Evolutionary conservation across 2,888 invertebrate species (phyloP), one percentile per base, ranked within the genome.

Genomic region (Lypha dubia): DNA sequence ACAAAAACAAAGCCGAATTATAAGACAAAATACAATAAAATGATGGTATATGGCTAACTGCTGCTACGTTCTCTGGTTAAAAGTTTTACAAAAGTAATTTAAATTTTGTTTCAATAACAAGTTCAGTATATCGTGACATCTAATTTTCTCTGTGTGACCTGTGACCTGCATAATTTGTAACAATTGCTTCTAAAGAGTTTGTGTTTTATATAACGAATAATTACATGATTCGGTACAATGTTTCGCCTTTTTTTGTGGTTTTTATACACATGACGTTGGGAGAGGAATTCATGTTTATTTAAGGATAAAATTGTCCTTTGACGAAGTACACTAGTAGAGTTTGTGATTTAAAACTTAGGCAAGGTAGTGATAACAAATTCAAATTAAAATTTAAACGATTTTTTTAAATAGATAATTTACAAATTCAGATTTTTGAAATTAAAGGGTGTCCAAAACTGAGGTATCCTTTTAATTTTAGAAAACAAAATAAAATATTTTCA

Each of bases 81-180:
- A 38, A 38, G n/a, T 53, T 53, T 51, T 28, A 15, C 1, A 51
- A 38, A 67, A 68, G 68, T 17, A 68, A 53, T 68, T 68, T 56
- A 56, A 56, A 56, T 56, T 41, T 32, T 56, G 24, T 70, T 38
- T 15, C 38, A 35, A 17, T 56, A 46, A 63, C 20, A 44, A 56
- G 63, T 71, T 79, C 32, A 56, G 63, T 56, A 79, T 79, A 53
- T 65, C 53, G 63, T 63, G 44, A 35, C 22, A 56, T 44, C 62
- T 79, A 56, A 71, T 79, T 79, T 62, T 51, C 58, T 67, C 20
- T 38, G 6, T 49, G 35, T 49, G 67, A 67, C 49, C 67, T 49
- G 35, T 49, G 67, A 67, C 49, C 67, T 32, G 49, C 20, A 62
- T 62, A 62, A 41, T 15, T 41, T 15, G 15, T 22, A 41, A 11